phyloP scores from a whole-genome alignment of 2,888 invertebrate genomes.

The Palloptera scutellata region DNA sequence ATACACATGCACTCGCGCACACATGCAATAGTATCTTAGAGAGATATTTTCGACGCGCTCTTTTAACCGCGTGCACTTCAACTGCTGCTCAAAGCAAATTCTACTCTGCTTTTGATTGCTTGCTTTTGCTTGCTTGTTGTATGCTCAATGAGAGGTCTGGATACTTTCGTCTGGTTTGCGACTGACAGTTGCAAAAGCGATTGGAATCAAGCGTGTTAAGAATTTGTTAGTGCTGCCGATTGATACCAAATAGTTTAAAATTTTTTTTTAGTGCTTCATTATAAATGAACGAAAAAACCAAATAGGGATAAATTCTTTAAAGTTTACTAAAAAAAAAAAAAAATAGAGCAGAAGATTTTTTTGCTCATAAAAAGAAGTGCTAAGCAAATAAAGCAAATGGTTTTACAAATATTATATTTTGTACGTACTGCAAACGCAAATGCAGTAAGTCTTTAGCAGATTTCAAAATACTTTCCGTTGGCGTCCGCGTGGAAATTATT shows the following conservation, averaged over 20 bases:
- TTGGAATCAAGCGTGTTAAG: slow-evolving; percentile 24
- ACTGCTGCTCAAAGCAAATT: background rate
- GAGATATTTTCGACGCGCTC: no score
- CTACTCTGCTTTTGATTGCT: background rate
- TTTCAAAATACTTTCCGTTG: no score
- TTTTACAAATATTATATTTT: no score
- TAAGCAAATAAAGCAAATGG: no score
- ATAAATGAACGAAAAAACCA: background rate
- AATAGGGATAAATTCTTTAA: no score
- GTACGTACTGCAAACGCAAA: no score
- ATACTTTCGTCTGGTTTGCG: slow-evolving; percentile 53
- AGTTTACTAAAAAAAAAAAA: no score
- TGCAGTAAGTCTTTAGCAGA: no score
- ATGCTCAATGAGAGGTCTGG: slow-evolving; percentile 52
- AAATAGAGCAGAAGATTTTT: no score
- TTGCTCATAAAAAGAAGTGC: no score
- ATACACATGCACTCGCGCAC: background rate
- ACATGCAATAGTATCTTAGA: background rate
- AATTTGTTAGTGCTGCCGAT: slow-evolving; percentile 42
- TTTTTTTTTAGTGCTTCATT: slow-evolving; percentile 23
- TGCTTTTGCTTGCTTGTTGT: background rate
- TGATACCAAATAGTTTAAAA: slow-evolving; percentile 30
- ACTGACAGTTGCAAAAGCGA: slow-evolving; percentile 50
- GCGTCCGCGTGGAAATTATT: no score
- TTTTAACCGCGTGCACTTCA: no score